A percentile compares a stretch with the other conserved stretches of the same genome.
These are phyloP conservation scores for Andricus curvator DNA, from an alignment of 2,888 invertebrate species.

Conservation along the genomic window DNA sequence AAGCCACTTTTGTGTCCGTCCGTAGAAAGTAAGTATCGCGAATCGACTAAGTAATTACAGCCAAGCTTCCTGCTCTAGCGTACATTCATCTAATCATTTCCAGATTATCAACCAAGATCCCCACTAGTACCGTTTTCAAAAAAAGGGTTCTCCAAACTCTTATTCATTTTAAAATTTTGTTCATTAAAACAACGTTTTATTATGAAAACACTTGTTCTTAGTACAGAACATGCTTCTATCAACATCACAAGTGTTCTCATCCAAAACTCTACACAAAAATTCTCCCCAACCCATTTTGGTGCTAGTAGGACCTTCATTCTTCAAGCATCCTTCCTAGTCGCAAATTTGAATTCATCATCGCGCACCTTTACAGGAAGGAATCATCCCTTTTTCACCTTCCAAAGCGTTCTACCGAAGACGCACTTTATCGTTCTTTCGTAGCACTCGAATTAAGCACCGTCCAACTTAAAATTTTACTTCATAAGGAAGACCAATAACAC, in stretches of 20 bases:
- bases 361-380: not conserved
- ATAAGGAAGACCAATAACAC: constrained; percentile 54
- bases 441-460: not conserved
- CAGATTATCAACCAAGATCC: constrained; percentile 4
- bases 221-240: no score
- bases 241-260: not conserved
- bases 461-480: constrained; percentile 49
- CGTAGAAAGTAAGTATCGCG: constrained; percentile 30
- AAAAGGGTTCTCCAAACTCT: not conserved
- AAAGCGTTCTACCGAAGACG: not conserved
- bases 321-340: not conserved
- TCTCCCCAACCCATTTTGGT: not conserved
- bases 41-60: constrained; percentile 37
- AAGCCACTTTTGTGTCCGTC: constrained; percentile 8
- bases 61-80: constrained; percentile 16
- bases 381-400: not conserved
- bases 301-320: not conserved
- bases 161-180: not conserved
- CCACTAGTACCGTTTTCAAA: constrained; percentile 14
- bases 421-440: not conserved
- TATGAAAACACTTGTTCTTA: no score
- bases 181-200: not conserved
- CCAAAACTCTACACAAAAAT: not conserved
- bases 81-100: constrained; percentile 32
- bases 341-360: not conserved